Evolutionary conservation across 2,113 vertebrate genomes (phyloP), one percentile per base, ranked within the genome.

Genomic region (Seriola aureovittata): DNA sequence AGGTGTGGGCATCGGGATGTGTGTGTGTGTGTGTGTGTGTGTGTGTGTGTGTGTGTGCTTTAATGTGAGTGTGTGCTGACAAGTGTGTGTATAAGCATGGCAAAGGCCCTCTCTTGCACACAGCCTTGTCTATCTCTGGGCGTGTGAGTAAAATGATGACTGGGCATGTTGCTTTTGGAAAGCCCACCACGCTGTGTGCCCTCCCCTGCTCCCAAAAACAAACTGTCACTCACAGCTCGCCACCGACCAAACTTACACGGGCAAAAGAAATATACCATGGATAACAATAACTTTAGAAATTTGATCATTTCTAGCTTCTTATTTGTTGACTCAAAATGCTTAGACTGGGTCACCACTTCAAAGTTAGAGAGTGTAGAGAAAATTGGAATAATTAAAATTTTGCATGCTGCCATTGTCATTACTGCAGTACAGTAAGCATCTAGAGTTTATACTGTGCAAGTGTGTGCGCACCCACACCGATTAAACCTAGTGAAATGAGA

Each of bases 121-220:
- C 36, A 80, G 64, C 46, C 69, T 82, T 74, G 80, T 81, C 68
- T 63, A 80, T 75, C 59, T 75, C 40, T 3, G 46, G 29, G 60
- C 42, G 54, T 77, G 59, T 76, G 74, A 81, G 79, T 62, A 67
- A 85, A 80, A 84, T 78, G 84, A 88, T 85, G 84, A 85, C 88
- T 80, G 65, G 69, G 79, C 85, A 76, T 87, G 80, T 87, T 80
- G 77, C 57, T 79, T 82, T 85, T 75, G 71, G 76, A 87, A 71
- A 72, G 40, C 60, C 75, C 19, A 17, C 57, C 58, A 23, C 1
- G n/a, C 40, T 70, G 62, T 60, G 48, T 71, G 71, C 52, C 68
- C 63, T 40, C 52, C 71, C 66, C 42, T 64, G 52, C 75, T 77
- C 64, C 68, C 54, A n/a, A 66, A 85, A 82, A 86, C 67, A 81